Evolutionary conservation across 2,113 vertebrate genomes (phyloP).

Genomic region (Neodontobutis hainanensis): DNA sequence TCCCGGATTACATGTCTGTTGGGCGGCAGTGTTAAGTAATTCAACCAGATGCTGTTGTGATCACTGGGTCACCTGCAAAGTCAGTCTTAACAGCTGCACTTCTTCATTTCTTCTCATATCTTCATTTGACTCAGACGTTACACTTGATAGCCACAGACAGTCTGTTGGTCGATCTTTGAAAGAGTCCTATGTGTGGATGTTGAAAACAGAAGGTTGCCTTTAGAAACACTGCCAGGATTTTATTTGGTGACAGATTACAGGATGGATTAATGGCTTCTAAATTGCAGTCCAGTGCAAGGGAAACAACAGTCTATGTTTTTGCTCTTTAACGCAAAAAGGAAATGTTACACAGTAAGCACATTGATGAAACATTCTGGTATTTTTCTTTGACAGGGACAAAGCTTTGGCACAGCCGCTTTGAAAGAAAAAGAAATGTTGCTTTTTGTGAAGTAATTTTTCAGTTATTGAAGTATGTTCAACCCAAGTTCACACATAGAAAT

Average conservation of each 20-base stretch:
- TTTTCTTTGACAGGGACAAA: slow-evolving; percentile 47
- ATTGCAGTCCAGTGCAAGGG: slow-evolving; percentile 75
- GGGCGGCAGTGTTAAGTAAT: slow-evolving; percentile 81
- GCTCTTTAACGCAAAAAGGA: slow-evolving; percentile 19
- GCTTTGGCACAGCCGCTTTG: slow-evolving; percentile 29
- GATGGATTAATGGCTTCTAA: slow-evolving; percentile 78
- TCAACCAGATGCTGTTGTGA: slow-evolving; percentile 81
- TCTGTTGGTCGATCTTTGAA: neutral
- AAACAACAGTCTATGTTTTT: slow-evolving; percentile 61
- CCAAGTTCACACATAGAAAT: too few relatives aligned
- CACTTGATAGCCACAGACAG: neutral
- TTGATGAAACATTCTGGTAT: slow-evolving; percentile 29
- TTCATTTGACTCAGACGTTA: slow-evolving; percentile 13
- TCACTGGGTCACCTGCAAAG: slow-evolving; percentile 75
- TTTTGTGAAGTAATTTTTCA: slow-evolving; percentile 36
- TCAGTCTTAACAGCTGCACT: slow-evolving; percentile 35
- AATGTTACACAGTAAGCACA: slow-evolving; percentile 26
- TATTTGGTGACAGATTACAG: slow-evolving; percentile 74
- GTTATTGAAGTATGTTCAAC: neutral
- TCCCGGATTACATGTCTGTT: slow-evolving; percentile 81
- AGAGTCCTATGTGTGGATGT: neutral
- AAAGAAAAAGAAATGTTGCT: slow-evolving; percentile 31
- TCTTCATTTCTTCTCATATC: slow-evolving; percentile 25
- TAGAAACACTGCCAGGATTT: slow-evolving; percentile 55
- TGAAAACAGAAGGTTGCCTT: slow-evolving; percentile 21